Base-by-base conservation (phyloP, 2,888 invertebrate species). In the Spodoptera picta region DNA sequence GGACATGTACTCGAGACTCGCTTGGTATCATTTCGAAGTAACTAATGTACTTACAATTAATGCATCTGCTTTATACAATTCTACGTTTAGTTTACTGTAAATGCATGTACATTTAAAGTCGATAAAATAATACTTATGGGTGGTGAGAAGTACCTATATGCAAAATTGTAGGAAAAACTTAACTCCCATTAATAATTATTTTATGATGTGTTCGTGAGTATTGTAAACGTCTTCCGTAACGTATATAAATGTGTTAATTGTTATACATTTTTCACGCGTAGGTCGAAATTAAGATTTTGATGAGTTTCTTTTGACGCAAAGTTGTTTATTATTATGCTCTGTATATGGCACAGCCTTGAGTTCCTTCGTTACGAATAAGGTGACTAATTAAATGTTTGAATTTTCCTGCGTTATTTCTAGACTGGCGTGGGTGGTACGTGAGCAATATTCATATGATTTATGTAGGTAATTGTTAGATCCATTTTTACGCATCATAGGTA, bases 321-420 rank as follows among this genome's bases (percentile, higher is more conserved):
- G 86, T 90, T 92, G 92, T 92, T 94, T 93, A 90, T 92, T 90
- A 88, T 83, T 89, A 87, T 89, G 86, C 75, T 87, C 92, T 91
- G 75, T 90, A 90, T 91, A 93, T 86, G 93, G 92, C 72, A 75
- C 80, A 89, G 75, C 93, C 93, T 93, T 93, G 92, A 87, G 87
- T 87, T 90, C 87, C 89, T 84, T 85, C 83, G 82, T 86, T 81
- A 88, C 90, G 77, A 87, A 92, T 91, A 92, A 83, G 92, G 92
- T 81, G 87, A 86, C 89, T 93, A 92, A 92, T 93, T 92, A 92
- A 90, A 88, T 91, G 86, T 87, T 89, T 88, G 85, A 92, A 83
- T 92, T 93, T 93, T 93, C 92, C 91, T 89, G 83, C 85, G 85
- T 90, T 90, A 88, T 89, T 87, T 84, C 85, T 84, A 87, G 87